Evolutionary conservation across 2,113 vertebrate species (phyloP), one percentile per base, ranked within the genome.

Genomic region (Phainopepla nitens): DNA sequence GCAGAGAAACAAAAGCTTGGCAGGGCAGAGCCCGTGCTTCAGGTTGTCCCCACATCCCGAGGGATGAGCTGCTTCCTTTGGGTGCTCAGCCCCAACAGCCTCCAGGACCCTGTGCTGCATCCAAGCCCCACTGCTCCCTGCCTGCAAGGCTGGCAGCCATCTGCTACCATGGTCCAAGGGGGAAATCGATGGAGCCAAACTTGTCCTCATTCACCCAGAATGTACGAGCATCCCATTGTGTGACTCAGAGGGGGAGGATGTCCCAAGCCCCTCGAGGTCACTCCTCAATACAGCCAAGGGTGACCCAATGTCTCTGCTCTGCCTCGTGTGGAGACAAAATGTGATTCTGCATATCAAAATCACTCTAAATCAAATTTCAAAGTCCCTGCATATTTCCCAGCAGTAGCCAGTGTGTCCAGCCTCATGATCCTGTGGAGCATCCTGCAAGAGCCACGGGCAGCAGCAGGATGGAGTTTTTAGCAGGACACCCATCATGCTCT

Each of bases 151-250:
- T 12, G 8, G 61, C 35, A 50, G 80, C 50, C 80, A 57, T 5
- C 49, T 15, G 6, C 27, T 0, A 1, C 24, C 3, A 0, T 0
- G 35, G n/a, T 71, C 31, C 3, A 2, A 13, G 29, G 6, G 18
- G 10, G 7, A 19, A 69, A 42, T 1, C 18, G 4, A 29, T 1
- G 9, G 72, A 78, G 22, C 25, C 58, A 35, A 79, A 18, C 47
- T 7, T 35, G 36, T 42, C 49, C 44, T 45, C 22, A 9, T 33
- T 49, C 47, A 10, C 10, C 36, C 47, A 10, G 1, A 13, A 25
- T 3, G 3, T 2, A 4, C 1, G 1, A 65, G 27, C 1, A 20
- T 1, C 51, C 47, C 3, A 0, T 0, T 1, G 14, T 4, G 27
- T 7, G 39, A 31, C 56, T 20, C 72, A 2, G 9, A 27, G 9